phyloP scores from a whole-genome alignment of 2,797 vertebrate species.

The Choloepus didactylus region DNA sequence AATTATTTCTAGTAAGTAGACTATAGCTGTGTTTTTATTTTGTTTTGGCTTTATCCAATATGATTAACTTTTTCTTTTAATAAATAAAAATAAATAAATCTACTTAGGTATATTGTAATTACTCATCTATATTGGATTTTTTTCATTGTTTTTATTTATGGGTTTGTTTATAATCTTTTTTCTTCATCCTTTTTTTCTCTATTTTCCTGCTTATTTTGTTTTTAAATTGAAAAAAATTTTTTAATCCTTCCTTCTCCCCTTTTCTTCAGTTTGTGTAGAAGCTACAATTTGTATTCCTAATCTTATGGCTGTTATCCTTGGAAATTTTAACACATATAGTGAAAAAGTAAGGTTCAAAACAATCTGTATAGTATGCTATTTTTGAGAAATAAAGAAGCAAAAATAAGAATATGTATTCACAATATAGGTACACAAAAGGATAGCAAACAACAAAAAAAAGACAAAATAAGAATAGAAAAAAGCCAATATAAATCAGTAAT shows the following conservation, averaged over 20 bases:
- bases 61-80: not conserved
- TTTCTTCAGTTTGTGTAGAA: not conserved
- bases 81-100: not conserved
- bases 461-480: not conserved
- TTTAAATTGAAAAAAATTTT: not conserved
- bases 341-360: not conserved
- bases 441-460: not conserved
- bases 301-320: not conserved
- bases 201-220: not conserved
- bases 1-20: not conserved
- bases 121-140: not conserved
- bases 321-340: not conserved
- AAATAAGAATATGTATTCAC: not conserved
- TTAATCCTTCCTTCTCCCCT: not conserved
- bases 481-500: not conserved
- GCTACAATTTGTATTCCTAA: not conserved
- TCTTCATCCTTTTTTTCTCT: not conserved
- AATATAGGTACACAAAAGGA: not conserved
- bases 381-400: conserved; percentile 9
- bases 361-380: not conserved
- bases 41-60: not conserved
- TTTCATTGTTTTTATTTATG: not conserved
- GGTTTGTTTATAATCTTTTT: not conserved
- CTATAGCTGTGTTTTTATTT: not conserved
- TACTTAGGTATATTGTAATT: not conserved